These are phyloP conservation scores for Phrynocephalus guinanensis DNA, from an alignment of 2,797 vertebrate genomes.

Conservation along the genomic window DNA sequence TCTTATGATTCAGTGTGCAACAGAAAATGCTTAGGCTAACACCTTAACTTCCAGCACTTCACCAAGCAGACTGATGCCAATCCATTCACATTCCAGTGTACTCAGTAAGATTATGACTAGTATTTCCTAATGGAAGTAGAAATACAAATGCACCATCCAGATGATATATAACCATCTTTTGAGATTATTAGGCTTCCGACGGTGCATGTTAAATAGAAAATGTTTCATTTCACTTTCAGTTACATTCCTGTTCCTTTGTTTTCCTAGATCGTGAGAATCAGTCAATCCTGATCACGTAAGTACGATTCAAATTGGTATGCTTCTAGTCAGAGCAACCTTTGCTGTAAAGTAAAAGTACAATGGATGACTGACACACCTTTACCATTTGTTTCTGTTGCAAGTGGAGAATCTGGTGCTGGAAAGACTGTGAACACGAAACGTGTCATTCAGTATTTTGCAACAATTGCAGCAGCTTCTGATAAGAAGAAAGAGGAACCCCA, in stretches of 20 bases:
- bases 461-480: slow-evolving; percentile 85
- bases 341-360: neutral
- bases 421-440: slow-evolving; percentile 95
- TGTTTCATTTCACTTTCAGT: no score
- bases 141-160: neutral
- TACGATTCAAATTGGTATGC: slow-evolving; percentile 27
- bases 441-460: slow-evolving; percentile 96
- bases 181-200: neutral
- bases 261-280: slow-evolving; percentile 89
- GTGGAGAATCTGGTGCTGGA: slow-evolving; percentile 92
- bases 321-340: slow-evolving; percentile 18
- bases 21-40: no score
- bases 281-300: slow-evolving; percentile 90
- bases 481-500: slow-evolving; percentile 82
- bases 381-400: slow-evolving; percentile 59
- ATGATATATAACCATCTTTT: neutral
- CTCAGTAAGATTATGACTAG: neutral
- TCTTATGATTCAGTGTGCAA: no score
- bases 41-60: no score
- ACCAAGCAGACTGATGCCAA: no score
- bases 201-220: neutral
- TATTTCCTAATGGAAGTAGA: neutral
- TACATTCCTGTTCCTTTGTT: slow-evolving; percentile 46
- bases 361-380: neutral
- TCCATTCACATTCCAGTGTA: no score